Percentiles rank a stretch among this genome's conserved stretches.
phyloP scores from a whole-genome alignment of 1,140 invertebrate genomes.

The Caenorhabditis elegans region WBcel235 BX284606.5:11831001-11831500 shows the following conservation, averaged over 20 bases:
- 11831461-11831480: too few species aligned
- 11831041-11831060: conserved; percentile 66
- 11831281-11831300: neutral
- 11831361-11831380: too few species aligned
- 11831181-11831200: conserved; percentile 44
- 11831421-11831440: too few species aligned
- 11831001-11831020: conserved; percentile 64
- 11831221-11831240: conserved; percentile 52
- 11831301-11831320: neutral
- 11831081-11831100: conserved; percentile 53
- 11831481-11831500: neutral
- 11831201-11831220: conserved; percentile 39
- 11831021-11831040: conserved; percentile 64
- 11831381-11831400: too few species aligned
- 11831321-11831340: neutral
- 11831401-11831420: too few species aligned
- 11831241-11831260: conserved; percentile 38
- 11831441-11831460: too few species aligned
- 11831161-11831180: conserved; percentile 47
- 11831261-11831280: too few species aligned
- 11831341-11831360: neutral
- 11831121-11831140: conserved; percentile 44
- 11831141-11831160: conserved; percentile 42
- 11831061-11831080: conserved; percentile 51
- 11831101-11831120: conserved; percentile 36